These are phyloP conservation scores for Aporophyla lueneburgensis DNA, from an alignment of 2,888 invertebrate genomes.

Conservation along the genomic window DNA sequence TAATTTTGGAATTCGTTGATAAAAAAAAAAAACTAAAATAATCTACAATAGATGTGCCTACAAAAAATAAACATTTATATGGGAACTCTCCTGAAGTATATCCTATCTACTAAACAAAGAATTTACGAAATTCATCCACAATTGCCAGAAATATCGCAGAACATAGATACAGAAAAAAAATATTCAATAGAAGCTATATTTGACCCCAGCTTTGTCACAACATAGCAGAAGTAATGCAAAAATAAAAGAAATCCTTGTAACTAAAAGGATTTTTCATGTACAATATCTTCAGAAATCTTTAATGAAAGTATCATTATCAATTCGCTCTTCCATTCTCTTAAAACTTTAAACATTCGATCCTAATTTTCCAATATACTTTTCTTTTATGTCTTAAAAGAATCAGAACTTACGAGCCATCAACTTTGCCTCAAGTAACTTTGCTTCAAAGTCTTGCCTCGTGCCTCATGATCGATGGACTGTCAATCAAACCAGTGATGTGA, in stretches of 20 bases:
- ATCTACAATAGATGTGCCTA: too few relatives aligned
- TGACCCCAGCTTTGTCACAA: neutral
- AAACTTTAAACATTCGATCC: conserved; percentile 36
- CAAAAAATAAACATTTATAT: too few relatives aligned
- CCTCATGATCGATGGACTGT: conserved; percentile 70
- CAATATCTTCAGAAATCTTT: neutral
- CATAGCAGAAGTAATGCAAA: neutral
- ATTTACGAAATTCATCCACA: too few relatives aligned
- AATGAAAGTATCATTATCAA: conserved; percentile 29
- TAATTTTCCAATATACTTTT: conserved; percentile 47
- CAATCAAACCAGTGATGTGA: conserved; percentile 71
- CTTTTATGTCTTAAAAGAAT: conserved; percentile 57
- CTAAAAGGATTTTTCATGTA: neutral
- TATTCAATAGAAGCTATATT: too few relatives aligned
- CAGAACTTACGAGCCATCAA: conserved; percentile 57
- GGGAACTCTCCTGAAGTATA: too few relatives aligned
- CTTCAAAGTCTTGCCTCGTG: conserved; percentile 55
- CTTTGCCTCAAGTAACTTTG: conserved; percentile 66
- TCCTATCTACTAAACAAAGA: too few relatives aligned
- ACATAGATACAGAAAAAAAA: too few relatives aligned
- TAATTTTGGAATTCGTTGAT: too few relatives aligned
- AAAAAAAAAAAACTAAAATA: too few relatives aligned
- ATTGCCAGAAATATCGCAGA: too few relatives aligned
- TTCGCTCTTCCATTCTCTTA: neutral
- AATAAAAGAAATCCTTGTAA: neutral